phyloP scores from a whole-genome alignment of 2,113 vertebrate species.

The Paradoxurus hermaphroditus region DNA sequence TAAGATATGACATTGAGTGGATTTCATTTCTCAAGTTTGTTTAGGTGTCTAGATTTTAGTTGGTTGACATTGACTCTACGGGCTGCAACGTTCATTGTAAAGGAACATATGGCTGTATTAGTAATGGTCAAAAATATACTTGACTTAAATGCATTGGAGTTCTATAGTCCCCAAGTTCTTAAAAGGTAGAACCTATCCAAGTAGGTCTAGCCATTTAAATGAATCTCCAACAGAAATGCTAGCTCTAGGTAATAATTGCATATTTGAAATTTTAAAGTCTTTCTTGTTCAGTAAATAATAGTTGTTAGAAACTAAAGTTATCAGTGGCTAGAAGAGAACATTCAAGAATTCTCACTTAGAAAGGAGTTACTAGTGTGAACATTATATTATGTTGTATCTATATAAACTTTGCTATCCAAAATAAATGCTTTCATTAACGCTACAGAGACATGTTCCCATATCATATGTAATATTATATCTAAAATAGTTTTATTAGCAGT shows the following conservation, averaged over 20 bases:
- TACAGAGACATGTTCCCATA: neutral
- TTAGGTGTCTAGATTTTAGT: neutral
- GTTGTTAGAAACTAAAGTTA: neutral
- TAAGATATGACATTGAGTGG: neutral
- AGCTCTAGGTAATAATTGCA: neutral
- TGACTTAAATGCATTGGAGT: neutral
- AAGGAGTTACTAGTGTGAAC: neutral
- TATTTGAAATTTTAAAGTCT: neutral
- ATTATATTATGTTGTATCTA: neutral
- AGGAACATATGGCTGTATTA: neutral
- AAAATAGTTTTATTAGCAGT: constrained; percentile 17
- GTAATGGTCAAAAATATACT: neutral
- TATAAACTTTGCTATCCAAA: neutral
- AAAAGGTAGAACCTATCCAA: neutral
- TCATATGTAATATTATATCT: constrained; percentile 35
- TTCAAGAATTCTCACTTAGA: neutral
- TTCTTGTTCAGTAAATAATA: neutral
- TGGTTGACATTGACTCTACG: neutral
- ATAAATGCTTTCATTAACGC: neutral
- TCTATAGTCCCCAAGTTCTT: neutral
- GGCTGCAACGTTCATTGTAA: neutral
- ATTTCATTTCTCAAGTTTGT: neutral
- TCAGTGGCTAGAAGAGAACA: neutral
- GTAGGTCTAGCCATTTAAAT: neutral
- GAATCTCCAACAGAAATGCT: neutral